These are phyloP conservation scores for Harmothoe impar DNA, from an alignment of 2,888 invertebrate genomes.

Conservation along the genomic window DNA sequence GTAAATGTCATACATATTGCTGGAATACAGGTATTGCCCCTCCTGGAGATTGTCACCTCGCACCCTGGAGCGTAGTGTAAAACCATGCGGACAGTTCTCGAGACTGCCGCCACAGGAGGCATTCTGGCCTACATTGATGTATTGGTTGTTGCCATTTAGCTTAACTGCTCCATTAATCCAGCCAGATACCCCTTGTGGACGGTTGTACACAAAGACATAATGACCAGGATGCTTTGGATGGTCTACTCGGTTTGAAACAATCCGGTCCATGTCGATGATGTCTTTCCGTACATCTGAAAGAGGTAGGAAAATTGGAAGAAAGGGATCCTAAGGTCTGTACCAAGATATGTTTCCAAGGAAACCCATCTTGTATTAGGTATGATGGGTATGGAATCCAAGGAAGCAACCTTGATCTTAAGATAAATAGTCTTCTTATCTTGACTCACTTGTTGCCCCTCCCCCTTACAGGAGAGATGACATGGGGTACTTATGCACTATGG, in stretches of 20 bases:
- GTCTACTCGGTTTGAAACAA: conserved; percentile 71
- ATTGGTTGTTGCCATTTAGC: conserved; percentile 78
- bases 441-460: too few relatives aligned
- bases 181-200: conserved; percentile 74
- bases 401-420: too few relatives aligned
- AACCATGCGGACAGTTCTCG: conserved; percentile 76
- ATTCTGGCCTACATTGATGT: conserved; percentile 78
- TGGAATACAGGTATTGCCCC: conserved; percentile 75
- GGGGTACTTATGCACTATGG: too few relatives aligned
- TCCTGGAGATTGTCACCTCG: conserved; percentile 76
- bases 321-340: too few relatives aligned
- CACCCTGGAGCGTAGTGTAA: conserved; percentile 79
- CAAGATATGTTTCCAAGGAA: too few relatives aligned
- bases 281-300: conserved; percentile 40
- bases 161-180: conserved; percentile 77
- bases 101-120: conserved; percentile 79
- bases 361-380: too few relatives aligned
- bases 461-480: too few relatives aligned
- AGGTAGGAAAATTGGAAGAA: background rate
- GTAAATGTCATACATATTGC: conserved; percentile 71
- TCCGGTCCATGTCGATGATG: conserved; percentile 76
- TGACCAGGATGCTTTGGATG: conserved; percentile 63
- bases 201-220: conserved; percentile 69
- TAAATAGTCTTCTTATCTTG: too few relatives aligned
- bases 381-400: too few relatives aligned